These are phyloP conservation scores for Ricordea florida DNA, from an alignment of 92 coral and sea anemone species.

Conservation along the genomic window DNA sequence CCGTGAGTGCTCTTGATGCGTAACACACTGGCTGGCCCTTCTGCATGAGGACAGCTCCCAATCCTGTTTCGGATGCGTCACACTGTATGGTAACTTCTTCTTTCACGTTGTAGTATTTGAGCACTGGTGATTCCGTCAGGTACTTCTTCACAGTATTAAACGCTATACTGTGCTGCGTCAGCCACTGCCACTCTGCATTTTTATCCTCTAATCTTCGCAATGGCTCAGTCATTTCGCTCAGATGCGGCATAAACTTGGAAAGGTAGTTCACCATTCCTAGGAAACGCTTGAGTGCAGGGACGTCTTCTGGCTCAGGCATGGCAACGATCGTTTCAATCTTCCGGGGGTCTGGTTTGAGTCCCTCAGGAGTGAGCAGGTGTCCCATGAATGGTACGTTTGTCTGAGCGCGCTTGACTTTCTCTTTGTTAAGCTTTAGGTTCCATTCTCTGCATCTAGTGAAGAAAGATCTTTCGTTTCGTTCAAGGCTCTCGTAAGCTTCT, in stretches of 20 bases:
- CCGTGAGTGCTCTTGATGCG: slow-evolving; percentile 35
- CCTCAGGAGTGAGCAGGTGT: no score
- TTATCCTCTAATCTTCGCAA: slow-evolving; percentile 25
- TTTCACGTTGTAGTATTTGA: neutral
- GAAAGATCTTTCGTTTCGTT: no score
- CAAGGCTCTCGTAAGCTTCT: no score
- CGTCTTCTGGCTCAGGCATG: slow-evolving; percentile 23
- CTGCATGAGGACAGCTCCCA: slow-evolving; percentile 41
- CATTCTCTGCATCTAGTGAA: no score
- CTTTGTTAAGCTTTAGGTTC: no score
- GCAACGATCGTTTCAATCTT: slow-evolving; percentile 24
- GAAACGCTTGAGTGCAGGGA: slow-evolving; percentile 24
- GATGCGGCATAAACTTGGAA: slow-evolving; percentile 25
- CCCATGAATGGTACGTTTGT: no score
- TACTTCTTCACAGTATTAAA: slow-evolving; percentile 37
- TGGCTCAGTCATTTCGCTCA: slow-evolving; percentile 31
- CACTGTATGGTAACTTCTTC: slow-evolving; percentile 47
- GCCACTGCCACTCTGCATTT: slow-evolving; percentile 40
- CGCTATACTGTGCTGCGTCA: slow-evolving; percentile 18
- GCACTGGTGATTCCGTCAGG: slow-evolving; percentile 8
- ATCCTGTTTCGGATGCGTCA: slow-evolving; percentile 36
- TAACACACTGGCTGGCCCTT: slow-evolving; percentile 35
- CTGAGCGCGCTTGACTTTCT: no score
- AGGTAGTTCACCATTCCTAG: slow-evolving; percentile 49
- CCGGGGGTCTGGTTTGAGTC: slow-evolving; percentile 34